phyloP scores from a whole-genome alignment of 1,140 invertebrate genomes.

The Tetramorium parvispinum region DNA sequence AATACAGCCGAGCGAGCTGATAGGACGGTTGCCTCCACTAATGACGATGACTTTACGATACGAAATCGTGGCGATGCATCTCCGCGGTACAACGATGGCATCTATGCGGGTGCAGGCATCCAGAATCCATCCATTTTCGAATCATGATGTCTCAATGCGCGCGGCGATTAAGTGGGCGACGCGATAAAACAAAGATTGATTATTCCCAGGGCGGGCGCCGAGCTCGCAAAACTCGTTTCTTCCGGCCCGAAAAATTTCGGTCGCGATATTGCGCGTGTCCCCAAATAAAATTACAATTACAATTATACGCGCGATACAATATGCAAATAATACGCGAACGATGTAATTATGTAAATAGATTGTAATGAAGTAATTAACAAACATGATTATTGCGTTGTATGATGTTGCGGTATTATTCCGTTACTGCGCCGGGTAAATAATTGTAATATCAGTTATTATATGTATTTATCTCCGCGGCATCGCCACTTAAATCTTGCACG shows the following conservation, averaged over 20 bases:
- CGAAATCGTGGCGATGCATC: slow-evolving; percentile 44
- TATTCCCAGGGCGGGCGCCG: background rate
- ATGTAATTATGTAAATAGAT: slow-evolving; percentile 55
- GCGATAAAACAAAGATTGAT: slow-evolving; percentile 53
- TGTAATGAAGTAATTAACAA: slow-evolving; percentile 61
- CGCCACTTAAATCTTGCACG: background rate
- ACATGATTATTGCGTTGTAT: slow-evolving; percentile 41
- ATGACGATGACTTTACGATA: slow-evolving; percentile 55
- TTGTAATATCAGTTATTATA: slow-evolving; percentile 6
- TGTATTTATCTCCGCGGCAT: background rate
- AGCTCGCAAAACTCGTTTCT: background rate
- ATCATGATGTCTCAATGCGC: slow-evolving; percentile 47
- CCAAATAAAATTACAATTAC: slow-evolving; percentile 42
- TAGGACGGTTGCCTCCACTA: slow-evolving; percentile 23
- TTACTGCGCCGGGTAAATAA: slow-evolving; percentile 15
- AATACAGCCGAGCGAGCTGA: slow-evolving; percentile 5
- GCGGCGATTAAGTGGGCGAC: slow-evolving; percentile 34
- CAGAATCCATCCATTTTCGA: slow-evolving; percentile 38
- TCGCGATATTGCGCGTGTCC: background rate
- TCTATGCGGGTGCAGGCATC: slow-evolving; percentile 53
- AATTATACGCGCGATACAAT: slow-evolving; percentile 45
- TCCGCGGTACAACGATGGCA: slow-evolving; percentile 35
- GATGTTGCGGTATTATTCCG: slow-evolving; percentile 14
- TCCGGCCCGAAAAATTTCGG: background rate
- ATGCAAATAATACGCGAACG: slow-evolving; percentile 42